These are phyloP conservation scores for Athrips mouffetella DNA, from an alignment of 2,888 invertebrate genomes.

Conservation along the genomic window DNA sequence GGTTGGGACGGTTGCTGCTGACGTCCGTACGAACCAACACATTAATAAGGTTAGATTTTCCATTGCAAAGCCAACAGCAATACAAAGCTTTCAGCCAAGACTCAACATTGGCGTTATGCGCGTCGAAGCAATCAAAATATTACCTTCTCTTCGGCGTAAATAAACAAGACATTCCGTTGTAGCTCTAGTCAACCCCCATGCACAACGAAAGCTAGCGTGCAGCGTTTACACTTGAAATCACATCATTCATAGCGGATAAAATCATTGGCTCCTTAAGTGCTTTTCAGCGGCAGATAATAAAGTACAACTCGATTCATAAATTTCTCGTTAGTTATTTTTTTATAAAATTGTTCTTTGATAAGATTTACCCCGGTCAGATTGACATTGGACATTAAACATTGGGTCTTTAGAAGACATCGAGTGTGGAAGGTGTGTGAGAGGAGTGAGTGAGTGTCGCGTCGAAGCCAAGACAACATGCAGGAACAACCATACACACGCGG, in stretches of 20 bases:
- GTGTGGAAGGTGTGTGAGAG: constrained; percentile 53
- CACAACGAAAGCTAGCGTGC: constrained; percentile 78
- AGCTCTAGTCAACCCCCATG: constrained; percentile 74
- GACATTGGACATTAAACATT: not conserved
- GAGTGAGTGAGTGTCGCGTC: constrained; percentile 55
- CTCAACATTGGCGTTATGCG: constrained; percentile 56
- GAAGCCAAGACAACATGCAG: constrained; percentile 78
- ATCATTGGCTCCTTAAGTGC: constrained; percentile 53
- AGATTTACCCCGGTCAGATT: constrained; percentile 2
- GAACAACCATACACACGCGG: constrained; percentile 66
- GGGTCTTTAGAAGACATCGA: constrained; percentile 35
- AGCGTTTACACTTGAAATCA: constrained; percentile 70
- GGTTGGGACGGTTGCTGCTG: constrained; percentile 79
- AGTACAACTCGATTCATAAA: constrained; percentile 23
- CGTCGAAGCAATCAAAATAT: constrained; percentile 68
- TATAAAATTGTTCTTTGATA: not conserved
- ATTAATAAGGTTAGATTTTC: constrained; percentile 79
- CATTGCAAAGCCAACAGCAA: constrained; percentile 74
- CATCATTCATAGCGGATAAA: constrained; percentile 61
- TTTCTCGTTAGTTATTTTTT: not conserved
- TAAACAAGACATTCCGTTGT: constrained; percentile 69
- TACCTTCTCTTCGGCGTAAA: constrained; percentile 64
- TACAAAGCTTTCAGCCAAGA: constrained; percentile 70
- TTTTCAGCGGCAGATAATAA: constrained; percentile 40
- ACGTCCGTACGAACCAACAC: constrained; percentile 79